Evolutionary conservation across 2,113 vertebrate genomes (phyloP).

Genomic region (Bubo bubo): DNA sequence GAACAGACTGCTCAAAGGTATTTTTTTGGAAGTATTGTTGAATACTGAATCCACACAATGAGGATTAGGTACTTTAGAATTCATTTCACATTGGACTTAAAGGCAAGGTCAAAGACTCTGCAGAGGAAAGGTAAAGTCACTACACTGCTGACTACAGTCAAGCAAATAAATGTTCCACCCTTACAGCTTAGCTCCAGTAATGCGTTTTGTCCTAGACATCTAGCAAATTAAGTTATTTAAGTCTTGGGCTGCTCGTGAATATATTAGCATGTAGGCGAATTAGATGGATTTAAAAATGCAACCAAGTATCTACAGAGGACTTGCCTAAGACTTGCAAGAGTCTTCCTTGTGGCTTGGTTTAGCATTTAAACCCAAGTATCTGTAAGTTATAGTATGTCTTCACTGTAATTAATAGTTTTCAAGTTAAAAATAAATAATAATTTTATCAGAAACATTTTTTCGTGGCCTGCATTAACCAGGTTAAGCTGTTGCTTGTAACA

Average conservation of each 20-base stretch:
- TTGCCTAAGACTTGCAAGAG: not conserved
- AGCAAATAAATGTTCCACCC: not conserved
- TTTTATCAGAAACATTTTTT: not conserved
- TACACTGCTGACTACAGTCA: conserved; percentile 27
- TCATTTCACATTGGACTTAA: conserved; percentile 54
- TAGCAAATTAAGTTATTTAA: not conserved
- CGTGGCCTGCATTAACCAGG: not conserved
- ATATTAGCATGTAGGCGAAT: not conserved
- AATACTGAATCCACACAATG: not conserved
- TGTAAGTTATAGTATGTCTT: not conserved
- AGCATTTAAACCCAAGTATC: not conserved
- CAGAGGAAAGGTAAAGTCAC: conserved; percentile 34
- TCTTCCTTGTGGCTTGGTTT: not conserved
- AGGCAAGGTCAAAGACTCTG: conserved; percentile 62
- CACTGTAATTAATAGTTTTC: not conserved
- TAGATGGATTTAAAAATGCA: not conserved
- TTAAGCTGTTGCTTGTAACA: not conserved
- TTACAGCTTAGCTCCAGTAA: not conserved
- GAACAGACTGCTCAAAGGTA: not conserved
- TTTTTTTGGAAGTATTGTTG: not conserved
- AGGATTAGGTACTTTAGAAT: conserved; percentile 12
- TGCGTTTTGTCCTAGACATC: not conserved
- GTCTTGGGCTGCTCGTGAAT: not conserved
- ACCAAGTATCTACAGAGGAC: not conserved
- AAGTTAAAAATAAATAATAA: not conserved